Base-by-base conservation (phyloP, 2,888 invertebrate genomes). In the Hydriomena furcata region DNA sequence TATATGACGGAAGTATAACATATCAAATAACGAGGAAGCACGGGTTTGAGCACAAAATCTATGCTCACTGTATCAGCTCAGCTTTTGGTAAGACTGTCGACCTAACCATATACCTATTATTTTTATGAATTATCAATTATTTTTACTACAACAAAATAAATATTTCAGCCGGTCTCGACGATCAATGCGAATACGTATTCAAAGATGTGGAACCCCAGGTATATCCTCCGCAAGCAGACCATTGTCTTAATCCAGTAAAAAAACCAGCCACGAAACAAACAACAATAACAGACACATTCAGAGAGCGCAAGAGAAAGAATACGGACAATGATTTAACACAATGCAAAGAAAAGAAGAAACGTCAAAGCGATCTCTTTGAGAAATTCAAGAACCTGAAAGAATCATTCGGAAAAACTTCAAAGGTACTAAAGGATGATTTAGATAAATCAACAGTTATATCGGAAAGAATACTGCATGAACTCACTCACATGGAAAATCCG, bases 51-150 rank as follows among this genome's bases (percentile, higher is more conserved):
- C 81, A 91, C 52, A 85, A 82, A 63, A 76, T 94, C 45, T 72
- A 75, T 43, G 91, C 86, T 12, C 84, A 93, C 68, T 91, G 93
- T 54, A 83, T 94, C 34, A 93, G 93, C 64, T 91, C 92, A 34
- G 84, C 73, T 57, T 91, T 92, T 78, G 93, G 93, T 93, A 76
- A 76, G 66, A 12, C 25, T 11, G n/a, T n/a, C n/a, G n/a, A n/a
- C n/a, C n/a, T n/a, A n/a, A n/a, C n/a, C n/a, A n/a, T n/a, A n/a
- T n/a, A n/a, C n/a, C n/a, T n/a, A n/a, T n/a, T n/a, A n/a, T n/a
- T n/a, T n/a, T 43, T 2, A 3, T 12, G 21, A 5, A 10, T n/a
- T 13, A 0, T n/a, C 5, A 30, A 7, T 27, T 7, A 27, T n/a
- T 12, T 24, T 17, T 25, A 1, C 8, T 32, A n/a, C 5, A 2